Percentiles rank a stretch among this genome's conserved stretches.
These are phyloP conservation scores for zebrafish (Danio rerio) DNA, from an alignment of 2,113 vertebrate species.

Conservation along the genomic window DNA sequence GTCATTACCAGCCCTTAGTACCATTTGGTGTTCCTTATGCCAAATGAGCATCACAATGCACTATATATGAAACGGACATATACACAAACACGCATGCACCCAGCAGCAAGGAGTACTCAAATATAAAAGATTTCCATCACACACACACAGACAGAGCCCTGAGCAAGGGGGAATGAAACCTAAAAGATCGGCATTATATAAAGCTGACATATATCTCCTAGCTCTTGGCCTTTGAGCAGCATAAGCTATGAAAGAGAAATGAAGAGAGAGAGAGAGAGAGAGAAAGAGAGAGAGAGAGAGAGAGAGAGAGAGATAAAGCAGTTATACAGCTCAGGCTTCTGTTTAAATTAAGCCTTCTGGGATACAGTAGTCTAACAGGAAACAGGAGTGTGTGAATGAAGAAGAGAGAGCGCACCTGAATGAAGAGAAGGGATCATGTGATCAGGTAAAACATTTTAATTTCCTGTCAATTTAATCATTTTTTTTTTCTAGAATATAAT, in stretches of 20 bases:
- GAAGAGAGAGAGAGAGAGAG: not conserved
- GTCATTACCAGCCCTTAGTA: constrained; percentile 13
- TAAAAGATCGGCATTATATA: constrained; percentile 60
- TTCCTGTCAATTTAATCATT: not conserved
- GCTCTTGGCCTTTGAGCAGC: constrained; percentile 46
- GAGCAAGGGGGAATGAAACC: constrained; percentile 50
- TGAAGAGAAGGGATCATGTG: constrained; percentile 15
- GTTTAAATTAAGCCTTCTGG: not conserved
- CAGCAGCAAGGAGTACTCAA: constrained; percentile 45
- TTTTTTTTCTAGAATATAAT: not conserved
- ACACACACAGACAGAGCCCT: constrained; percentile 28
- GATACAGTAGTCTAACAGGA: constrained; percentile 14
- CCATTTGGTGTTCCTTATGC: not conserved
- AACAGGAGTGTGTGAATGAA: no score
- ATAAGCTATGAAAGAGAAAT: not conserved
- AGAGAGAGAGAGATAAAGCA: no score
- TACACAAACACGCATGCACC: constrained; percentile 20
- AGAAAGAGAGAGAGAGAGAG: not conserved
- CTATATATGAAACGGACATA: constrained; percentile 23
- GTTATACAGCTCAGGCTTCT: not conserved
- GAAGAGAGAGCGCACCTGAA: not conserved
- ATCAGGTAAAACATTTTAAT: not conserved
- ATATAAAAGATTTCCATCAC: constrained; percentile 8
- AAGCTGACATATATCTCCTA: constrained; percentile 53
- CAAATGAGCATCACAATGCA: not conserved